These are phyloP conservation scores for Brachypalpus laphriformis DNA, from an alignment of 2,888 invertebrate species.

Conservation along the genomic window DNA sequence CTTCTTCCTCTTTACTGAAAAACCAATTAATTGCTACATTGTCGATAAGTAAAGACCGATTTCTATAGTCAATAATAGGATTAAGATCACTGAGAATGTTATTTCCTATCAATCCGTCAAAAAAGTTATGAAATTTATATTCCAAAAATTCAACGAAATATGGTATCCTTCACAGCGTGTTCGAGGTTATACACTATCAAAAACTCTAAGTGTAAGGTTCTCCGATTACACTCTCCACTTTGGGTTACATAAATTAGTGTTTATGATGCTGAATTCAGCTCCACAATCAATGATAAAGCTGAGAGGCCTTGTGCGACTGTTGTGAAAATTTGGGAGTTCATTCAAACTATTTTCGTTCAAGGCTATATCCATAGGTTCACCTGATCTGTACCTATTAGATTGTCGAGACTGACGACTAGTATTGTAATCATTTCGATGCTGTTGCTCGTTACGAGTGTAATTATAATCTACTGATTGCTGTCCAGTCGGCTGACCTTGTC, in stretches of 20 bases:
- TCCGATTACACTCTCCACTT: conserved; percentile 9
- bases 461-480: neutral
- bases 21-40: neutral
- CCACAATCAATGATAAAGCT: conserved; percentile 13
- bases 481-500: no score
- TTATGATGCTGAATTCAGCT: neutral
- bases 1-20: neutral
- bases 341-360: neutral
- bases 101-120: conserved; percentile 23
- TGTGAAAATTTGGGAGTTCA: neutral
- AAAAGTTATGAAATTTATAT: no score
- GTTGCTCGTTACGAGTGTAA: neutral
- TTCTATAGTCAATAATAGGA: conserved; percentile 5
- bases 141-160: conserved; percentile 8
- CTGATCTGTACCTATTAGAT: neutral
- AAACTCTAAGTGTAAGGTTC: conserved; percentile 3
- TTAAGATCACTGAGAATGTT: neutral
- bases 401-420: neutral
- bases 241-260: neutral
- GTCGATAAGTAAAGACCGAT: neutral
- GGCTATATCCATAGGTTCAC: neutral
- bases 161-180: neutral
- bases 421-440: neutral
- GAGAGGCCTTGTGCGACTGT: neutral
- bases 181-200: neutral